Percentiles rank a stretch among this genome's conserved stretches.
These are phyloP conservation scores for Phocides pigmalion DNA, from an alignment of 1,140 invertebrate genomes.

Conservation along the genomic window DNA sequence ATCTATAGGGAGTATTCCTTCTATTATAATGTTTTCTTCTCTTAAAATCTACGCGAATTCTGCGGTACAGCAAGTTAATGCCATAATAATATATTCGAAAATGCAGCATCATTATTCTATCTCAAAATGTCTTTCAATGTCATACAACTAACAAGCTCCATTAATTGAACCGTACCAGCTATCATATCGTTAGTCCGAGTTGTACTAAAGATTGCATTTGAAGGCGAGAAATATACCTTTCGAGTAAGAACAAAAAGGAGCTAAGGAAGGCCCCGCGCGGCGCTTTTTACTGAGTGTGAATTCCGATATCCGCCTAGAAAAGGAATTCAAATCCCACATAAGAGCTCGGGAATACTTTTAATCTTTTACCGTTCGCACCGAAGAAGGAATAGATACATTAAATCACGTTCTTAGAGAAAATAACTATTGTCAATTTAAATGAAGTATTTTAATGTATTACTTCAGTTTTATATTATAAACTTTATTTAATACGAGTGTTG, in stretches of 20 bases:
- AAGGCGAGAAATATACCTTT: slow-evolving; percentile 26
- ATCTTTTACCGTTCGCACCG: slow-evolving; percentile 37
- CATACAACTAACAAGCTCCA: slow-evolving; percentile 21
- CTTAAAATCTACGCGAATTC: too few relatives aligned
- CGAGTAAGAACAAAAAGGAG: slow-evolving; percentile 35
- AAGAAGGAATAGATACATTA: slow-evolving; percentile 28
- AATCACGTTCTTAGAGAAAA: slow-evolving; percentile 18
- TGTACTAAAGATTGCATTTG: slow-evolving; percentile 1
- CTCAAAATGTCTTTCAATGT: too few relatives aligned
- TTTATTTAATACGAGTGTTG: not conserved
- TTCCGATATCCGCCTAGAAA: slow-evolving; percentile 48
- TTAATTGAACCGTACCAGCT: slow-evolving; percentile 13
- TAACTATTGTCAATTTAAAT: slow-evolving; percentile 24
- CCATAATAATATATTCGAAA: too few relatives aligned
- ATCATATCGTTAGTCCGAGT: slow-evolving; percentile 25
- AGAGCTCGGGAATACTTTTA: slow-evolving; percentile 45
- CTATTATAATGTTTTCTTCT: too few relatives aligned
- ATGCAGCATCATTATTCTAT: too few relatives aligned
- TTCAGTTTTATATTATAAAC: not conserved
- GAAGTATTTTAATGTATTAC: slow-evolving; percentile 10
- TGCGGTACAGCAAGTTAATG: too few relatives aligned
- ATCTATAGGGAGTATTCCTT: too few relatives aligned
- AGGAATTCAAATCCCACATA: slow-evolving; percentile 48
- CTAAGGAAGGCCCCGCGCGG: slow-evolving; percentile 33
- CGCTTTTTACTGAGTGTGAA: slow-evolving; percentile 47